Evolutionary conservation across 23 tunicate species (phyloP).

Genomic region (Aplidium turbinatum): DNA sequence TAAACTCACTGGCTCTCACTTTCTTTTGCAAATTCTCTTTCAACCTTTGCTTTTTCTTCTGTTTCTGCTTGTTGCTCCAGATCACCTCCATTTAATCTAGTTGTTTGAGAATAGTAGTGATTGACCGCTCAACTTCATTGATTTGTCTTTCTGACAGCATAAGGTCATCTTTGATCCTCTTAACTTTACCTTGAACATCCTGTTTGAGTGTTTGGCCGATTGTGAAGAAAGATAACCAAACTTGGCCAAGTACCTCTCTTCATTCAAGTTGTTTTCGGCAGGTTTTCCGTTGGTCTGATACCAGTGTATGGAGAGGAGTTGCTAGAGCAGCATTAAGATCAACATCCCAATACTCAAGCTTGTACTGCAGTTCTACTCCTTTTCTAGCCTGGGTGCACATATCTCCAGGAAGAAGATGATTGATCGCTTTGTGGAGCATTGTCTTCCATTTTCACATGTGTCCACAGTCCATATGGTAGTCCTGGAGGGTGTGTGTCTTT

Average conservation of each 20-base stretch:
- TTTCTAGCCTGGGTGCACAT: constrained; percentile 5
- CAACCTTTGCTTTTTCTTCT: neutral
- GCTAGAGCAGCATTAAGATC: constrained; percentile 1
- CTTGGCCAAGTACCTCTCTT: constrained; percentile 15
- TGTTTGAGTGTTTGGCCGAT: constrained; percentile 15
- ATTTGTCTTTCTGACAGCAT: neutral
- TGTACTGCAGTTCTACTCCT: constrained; percentile 10
- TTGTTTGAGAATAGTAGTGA: neutral
- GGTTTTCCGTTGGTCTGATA: constrained; percentile 1
- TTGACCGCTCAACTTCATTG: constrained; percentile 9
- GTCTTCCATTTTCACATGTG: too few species aligned
- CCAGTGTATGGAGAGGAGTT: constrained; percentile 10
- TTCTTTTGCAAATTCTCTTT: constrained; percentile 1
- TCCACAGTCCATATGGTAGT: too few species aligned
- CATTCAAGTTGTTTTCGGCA: constrained; percentile 5
- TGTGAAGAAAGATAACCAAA: constrained; percentile 14
- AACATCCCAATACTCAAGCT: neutral
- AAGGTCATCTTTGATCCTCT: constrained; percentile 25
- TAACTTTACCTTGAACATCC: constrained; percentile 13
- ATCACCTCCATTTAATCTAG: constrained; percentile 3
- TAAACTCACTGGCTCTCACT: constrained; percentile 15
- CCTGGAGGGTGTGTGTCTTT: too few species aligned
- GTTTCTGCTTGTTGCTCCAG: constrained; percentile 2
- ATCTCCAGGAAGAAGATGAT: neutral
- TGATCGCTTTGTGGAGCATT: neutral